Evolutionary conservation across 2,113 vertebrate species (phyloP), one percentile per base, ranked within the genome.

Genomic region (Parus major): DNA sequence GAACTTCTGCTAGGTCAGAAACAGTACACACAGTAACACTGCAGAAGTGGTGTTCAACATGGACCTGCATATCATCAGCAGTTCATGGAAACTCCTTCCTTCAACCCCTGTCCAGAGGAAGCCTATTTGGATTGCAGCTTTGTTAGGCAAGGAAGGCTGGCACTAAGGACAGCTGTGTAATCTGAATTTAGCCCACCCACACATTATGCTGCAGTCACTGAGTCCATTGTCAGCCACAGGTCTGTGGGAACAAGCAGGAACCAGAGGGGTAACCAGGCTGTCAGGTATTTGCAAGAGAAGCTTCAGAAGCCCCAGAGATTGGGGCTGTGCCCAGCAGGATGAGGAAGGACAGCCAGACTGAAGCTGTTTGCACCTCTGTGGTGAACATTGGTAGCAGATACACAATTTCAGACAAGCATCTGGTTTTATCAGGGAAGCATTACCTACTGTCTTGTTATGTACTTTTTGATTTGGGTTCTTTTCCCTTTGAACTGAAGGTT

Each of bases 161-260:
- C 1, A 0, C 47, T 18, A 22, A 49, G 44, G 68, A 41, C 2
- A 1, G 25, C 2, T 1, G 2, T 15, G 21, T 12, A 60, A 65
- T 18, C 28, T 57, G 22, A 68, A 72, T 39, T 75, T 47, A 70
- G 21, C 39, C 10, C 15, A 60, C 19, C 33, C 23, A 11, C 23
- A 9, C 5, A 0, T 52, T 46, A 11, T 1, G 0, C 56, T 59
- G 36, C 1, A 1, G n/a, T 57, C 44, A 12, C 16, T 39, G 31
- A 60, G 36, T 11, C 53, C 6, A 0, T 11, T 41, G 9, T 65
- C 53, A 92, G 41, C 16, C 66, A n/a, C 0, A 0, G 61, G 35
- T 31, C 39, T 59, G 13, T 31, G 11, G 47, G 56, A 50, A 49
- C 46, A 50, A 39, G 69, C n/a, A 63, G 31, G 63, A 28, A 63